These are phyloP conservation scores for Prosopocoilus inquinatus DNA, from an alignment of 2,888 invertebrate species.

Conservation along the genomic window DNA sequence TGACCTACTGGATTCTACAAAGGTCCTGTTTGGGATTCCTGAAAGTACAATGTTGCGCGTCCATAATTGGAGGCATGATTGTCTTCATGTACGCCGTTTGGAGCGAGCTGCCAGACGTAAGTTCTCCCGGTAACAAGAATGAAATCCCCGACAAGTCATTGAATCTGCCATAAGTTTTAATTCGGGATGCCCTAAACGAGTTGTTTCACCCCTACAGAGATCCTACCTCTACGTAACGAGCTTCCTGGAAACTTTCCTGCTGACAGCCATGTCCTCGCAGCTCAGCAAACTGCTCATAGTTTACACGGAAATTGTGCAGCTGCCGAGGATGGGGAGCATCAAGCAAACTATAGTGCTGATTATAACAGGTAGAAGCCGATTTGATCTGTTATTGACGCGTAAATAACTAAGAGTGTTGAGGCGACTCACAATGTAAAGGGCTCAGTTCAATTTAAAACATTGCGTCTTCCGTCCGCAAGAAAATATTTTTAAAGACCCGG, in stretches of 20 bases:
- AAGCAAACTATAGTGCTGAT: constrained; percentile 67
- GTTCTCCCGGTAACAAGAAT: constrained; percentile 26
- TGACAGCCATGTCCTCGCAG: constrained; percentile 68
- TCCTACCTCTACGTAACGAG: constrained; percentile 61
- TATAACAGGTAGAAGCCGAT: constrained; percentile 52
- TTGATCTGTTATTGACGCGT: too few relatives aligned
- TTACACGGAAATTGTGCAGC: constrained; percentile 66
- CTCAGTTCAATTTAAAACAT: too few relatives aligned
- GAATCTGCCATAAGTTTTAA: neutral
- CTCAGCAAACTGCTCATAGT: constrained; percentile 69
- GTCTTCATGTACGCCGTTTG: constrained; percentile 55
- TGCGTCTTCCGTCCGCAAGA: too few relatives aligned
- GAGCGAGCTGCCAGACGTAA: constrained; percentile 53
- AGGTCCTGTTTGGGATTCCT: constrained; percentile 62
- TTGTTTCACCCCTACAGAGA: constrained; percentile 50
- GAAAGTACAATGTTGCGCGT: constrained; percentile 68
- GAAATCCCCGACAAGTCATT: too few relatives aligned
- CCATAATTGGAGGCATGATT: constrained; percentile 69
- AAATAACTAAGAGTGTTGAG: too few relatives aligned
- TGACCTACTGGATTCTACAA: constrained; percentile 53
- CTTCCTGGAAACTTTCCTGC: constrained; percentile 62
- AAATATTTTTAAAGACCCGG: too few relatives aligned
- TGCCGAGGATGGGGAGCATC: constrained; percentile 54
- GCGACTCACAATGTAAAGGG: too few relatives aligned
- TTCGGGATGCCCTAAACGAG: neutral